Conservation (phyloP, 2,113 vertebrate genomes). For the Phaethornis superciliosus region DNA sequence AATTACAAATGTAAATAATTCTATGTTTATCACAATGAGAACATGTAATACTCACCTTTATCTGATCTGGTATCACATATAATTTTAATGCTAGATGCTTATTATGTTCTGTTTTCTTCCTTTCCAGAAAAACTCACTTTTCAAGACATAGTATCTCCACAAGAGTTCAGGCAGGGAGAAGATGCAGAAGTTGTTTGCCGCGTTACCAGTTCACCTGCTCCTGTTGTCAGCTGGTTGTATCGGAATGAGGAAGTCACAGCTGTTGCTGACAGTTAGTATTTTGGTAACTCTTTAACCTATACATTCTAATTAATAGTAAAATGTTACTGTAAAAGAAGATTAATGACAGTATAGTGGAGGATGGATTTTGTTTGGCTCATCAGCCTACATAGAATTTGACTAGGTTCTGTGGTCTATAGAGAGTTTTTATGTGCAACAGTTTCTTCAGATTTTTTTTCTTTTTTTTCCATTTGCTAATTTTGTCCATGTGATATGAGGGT, state of each 20-base stretch:
- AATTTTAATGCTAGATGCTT: neutral
- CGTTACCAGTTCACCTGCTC: slow-evolving; percentile 93
- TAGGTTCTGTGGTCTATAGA: neutral
- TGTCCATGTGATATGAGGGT: neutral
- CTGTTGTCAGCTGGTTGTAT: slow-evolving; percentile 93
- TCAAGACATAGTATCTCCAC: slow-evolving; percentile 87
- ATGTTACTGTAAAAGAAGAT: neutral
- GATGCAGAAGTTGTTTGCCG: slow-evolving; percentile 92
- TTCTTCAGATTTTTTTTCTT: neutral
- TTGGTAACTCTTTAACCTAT: slow-evolving; percentile 84
- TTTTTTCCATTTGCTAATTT: neutral
- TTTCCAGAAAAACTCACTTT: slow-evolving; percentile 93
- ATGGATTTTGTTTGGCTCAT: neutral
- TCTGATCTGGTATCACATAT: neutral
- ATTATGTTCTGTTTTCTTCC: neutral
- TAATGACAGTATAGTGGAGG: neutral
- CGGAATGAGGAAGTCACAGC: slow-evolving; percentile 89
- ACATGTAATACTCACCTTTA: neutral
- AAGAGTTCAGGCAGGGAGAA: slow-evolving; percentile 93
- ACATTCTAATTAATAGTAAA: slow-evolving; percentile 38
- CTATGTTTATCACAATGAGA: neutral
- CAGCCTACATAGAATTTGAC: neutral
- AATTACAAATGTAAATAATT: neutral
- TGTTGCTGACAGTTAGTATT: slow-evolving; percentile 92
- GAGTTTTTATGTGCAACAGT: neutral